Percentiles rank a stretch among this genome's conserved stretches.
Evolutionary conservation across 2,113 vertebrate species (phyloP).

Genomic region (Synchiropus splendidus): DNA sequence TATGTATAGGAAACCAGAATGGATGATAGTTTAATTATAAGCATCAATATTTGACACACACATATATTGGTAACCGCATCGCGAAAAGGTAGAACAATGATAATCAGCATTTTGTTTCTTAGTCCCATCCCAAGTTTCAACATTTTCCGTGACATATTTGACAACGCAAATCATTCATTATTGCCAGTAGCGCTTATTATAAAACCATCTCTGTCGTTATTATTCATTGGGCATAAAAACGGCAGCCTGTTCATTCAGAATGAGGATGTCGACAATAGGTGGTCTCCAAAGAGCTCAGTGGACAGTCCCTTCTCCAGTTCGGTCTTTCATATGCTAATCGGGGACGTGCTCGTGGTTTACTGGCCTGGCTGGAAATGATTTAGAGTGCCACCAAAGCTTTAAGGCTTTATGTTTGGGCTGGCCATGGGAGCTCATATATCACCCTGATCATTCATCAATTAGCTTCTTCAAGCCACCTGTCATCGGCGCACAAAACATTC

Average conservation of each 20-base stretch:
- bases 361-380: conserved; percentile 72
- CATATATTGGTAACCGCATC: no score
- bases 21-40: no score
- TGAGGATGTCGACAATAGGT: conserved; percentile 44
- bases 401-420: conserved; percentile 51
- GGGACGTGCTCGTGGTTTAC: conserved; percentile 59
- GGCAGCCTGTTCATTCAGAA: conserved; percentile 46
- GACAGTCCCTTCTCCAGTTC: conserved; percentile 22
- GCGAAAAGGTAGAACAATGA: no score
- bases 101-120: no score
- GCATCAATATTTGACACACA: no score
- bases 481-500: conserved; percentile 59
- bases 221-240: conserved; percentile 52
- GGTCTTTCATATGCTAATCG: conserved; percentile 67
- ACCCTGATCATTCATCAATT: conserved; percentile 72
- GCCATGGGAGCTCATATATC: conserved; percentile 60
- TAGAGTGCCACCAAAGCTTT: conserved; percentile 56
- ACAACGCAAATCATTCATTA: conserved; percentile 49
- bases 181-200: conserved; percentile 47
- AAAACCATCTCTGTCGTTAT: conserved; percentile 58
- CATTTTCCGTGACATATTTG: not conserved
- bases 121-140: no score
- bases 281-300: conserved; percentile 39
- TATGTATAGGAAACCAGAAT: no score
- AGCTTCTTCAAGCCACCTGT: conserved; percentile 67